phyloP scores from a whole-genome alignment of 2,888 invertebrate genomes.

The Augochlorella aurata region DNA sequence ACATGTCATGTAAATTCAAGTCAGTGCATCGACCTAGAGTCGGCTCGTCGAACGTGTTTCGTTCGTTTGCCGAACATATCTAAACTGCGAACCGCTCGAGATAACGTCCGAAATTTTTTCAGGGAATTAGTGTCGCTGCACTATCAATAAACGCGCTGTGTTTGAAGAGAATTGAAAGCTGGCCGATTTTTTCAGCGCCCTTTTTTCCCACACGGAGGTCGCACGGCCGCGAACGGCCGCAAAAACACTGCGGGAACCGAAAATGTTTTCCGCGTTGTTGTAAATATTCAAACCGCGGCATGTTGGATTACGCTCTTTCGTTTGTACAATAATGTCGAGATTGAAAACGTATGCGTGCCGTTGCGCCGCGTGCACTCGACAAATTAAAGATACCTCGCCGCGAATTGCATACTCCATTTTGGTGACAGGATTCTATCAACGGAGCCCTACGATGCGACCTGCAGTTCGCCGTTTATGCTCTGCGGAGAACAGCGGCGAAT shows the following conservation, averaged over 20 bases:
- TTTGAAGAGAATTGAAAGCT: constrained; percentile 1
- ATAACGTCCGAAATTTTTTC: background rate
- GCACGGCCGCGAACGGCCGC: background rate
- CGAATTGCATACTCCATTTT: constrained; percentile 33
- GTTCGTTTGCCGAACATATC: background rate
- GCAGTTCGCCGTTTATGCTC: background rate
- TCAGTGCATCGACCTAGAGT: background rate
- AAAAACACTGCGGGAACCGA: constrained; percentile 15
- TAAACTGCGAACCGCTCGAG: background rate
- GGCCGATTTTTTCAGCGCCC: background rate
- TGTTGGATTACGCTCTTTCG: constrained; percentile 43
- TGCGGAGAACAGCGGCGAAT: background rate
- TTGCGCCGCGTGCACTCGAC: constrained; percentile 33
- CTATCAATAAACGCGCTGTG: background rate
- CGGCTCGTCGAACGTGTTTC: background rate
- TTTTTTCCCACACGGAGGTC: background rate
- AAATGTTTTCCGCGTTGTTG: constrained; percentile 34
- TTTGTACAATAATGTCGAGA: constrained; percentile 47
- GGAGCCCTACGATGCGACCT: constrained; percentile 13
- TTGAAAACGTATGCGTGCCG: constrained; percentile 40
- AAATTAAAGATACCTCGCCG: constrained; percentile 60
- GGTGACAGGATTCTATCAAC: constrained; percentile 39
- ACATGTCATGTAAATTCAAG: background rate
- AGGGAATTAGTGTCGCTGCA: background rate
- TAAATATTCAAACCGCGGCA: constrained; percentile 60